These are phyloP conservation scores for Aurelia aurita complex sp. Pacific DNA, from an alignment of 30 jellyfish, hydroid and myxozoan genomes.

Conservation along the genomic window DNA sequence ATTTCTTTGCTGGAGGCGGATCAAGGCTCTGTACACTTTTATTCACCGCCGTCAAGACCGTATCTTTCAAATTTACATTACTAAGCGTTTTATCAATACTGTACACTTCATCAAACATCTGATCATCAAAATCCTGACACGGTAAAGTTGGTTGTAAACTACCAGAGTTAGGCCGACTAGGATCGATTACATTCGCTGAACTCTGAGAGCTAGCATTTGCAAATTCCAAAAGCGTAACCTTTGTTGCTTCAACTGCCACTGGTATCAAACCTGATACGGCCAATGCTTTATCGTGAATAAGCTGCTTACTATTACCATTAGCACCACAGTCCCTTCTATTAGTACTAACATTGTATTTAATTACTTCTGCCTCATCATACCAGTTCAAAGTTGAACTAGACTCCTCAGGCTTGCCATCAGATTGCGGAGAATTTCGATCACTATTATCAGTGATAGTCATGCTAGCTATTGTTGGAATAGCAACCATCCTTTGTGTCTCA, in stretches of 20 bases:
- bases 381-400: slow-evolving; percentile 5
- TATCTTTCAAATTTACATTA: neutral
- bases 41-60: neutral
- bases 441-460: too few species aligned
- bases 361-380: slow-evolving; percentile 39
- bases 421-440: too few species aligned
- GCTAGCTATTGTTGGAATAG: too few species aligned
- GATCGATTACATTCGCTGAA: neutral
- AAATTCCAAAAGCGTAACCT: neutral
- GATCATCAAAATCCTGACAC: neutral
- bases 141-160: too few species aligned
- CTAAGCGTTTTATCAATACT: neutral
- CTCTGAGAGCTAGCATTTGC: neutral
- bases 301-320: neutral
- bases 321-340: neutral
- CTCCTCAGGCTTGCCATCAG: too few species aligned
- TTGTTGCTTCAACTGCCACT: too few species aligned
- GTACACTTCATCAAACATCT: slow-evolving; percentile 3
- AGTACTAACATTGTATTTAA: neutral
- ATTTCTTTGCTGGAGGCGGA: neutral
- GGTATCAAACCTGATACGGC: neutral
- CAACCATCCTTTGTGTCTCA: too few species aligned
- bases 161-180: neutral
- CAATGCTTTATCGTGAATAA: neutral
- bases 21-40: neutral